Evolutionary conservation across 2,113 vertebrate species (phyloP), one percentile per base, ranked within the genome.

Genomic region (Sardina pilchardus): DNA sequence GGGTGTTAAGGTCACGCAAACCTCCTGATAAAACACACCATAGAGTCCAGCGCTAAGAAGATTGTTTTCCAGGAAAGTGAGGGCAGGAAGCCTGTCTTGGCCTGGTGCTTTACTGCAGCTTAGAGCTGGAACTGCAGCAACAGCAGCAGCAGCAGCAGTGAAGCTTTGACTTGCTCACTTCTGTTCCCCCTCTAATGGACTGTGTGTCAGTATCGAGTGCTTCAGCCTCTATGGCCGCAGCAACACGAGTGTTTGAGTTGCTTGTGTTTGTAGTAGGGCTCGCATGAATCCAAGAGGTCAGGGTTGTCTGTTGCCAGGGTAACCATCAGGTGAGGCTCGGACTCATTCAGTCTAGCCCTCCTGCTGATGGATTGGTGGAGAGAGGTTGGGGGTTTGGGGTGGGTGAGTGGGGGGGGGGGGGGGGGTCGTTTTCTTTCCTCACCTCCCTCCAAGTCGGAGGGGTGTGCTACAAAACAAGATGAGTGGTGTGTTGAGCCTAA

Each of bases 251-350:
- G 63, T 34, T 71, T 71, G 63, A 71, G 26, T 71, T 30, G 26
- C 63, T 26, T 10, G 26, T 71, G 26, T 78, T 78, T 78, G 71
- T 34, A 14, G 26, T 34, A 75, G 1, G n/a, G 34, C 63, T 71
- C 30, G 4, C 30, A 30, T 16, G 63, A 30, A 71, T 12, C 7
- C 30, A 14, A 34, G 30, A 14, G 71, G 71, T 78, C 71, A 42
- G 75, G 81, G n/a, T 59, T 42, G 82, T 42, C 34, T 83, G 85
- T 86, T 86, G 48, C 81, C 83, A 48, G 17, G 83, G 81, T 44
- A 86, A 83, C 81, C 42, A 42, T 86, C 26, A 86, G 59, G 63
- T 83, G 39, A 30, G 80, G 30, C 7, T 30, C 30, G 34, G 34
- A 34, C 14, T 71, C 63, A 71, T 78, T 78, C 34, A 78, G 71